These are phyloP conservation scores for Eucidaris tribuloides DNA, from an alignment of 35 echinoderm and acorn worm species.

Conservation along the genomic window DNA sequence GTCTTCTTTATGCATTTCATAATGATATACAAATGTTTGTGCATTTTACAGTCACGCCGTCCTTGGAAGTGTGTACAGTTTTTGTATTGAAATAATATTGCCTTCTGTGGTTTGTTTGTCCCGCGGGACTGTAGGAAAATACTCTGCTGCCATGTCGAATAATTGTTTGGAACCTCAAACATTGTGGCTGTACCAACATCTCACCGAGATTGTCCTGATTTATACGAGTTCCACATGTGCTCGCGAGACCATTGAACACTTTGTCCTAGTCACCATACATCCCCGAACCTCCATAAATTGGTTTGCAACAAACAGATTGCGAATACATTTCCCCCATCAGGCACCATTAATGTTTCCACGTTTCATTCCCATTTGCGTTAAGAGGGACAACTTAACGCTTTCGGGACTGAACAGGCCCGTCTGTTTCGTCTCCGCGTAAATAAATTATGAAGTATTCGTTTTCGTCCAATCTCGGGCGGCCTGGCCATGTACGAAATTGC, in stretches of 20 bases:
- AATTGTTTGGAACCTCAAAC: conserved; percentile 3
- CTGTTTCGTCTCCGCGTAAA: too few relatives aligned
- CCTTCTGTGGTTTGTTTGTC: too few relatives aligned
- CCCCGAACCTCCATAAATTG: conserved; percentile 18
- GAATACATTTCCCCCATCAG: conserved; percentile 27
- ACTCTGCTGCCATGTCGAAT: conserved; percentile 18
- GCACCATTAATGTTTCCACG: conserved; percentile 5
- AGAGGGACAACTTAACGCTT: too few relatives aligned
- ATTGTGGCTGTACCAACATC: background rate
- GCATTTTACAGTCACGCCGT: too few relatives aligned
- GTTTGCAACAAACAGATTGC: conserved; percentile 23
- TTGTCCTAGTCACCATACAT: background rate
- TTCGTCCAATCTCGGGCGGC: too few relatives aligned
- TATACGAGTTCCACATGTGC: conserved; percentile 4
- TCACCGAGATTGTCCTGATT: conserved; percentile 10
- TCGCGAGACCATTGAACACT: conserved; percentile 18
- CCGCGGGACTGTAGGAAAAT: conserved; percentile 11
- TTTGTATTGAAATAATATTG: too few relatives aligned
- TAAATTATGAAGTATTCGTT: too few relatives aligned
- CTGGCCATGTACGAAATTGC: too few relatives aligned
- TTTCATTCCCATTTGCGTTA: conserved; percentile 27
- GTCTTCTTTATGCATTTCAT: too few relatives aligned
- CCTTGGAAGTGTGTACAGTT: too few relatives aligned
- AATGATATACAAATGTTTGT: too few relatives aligned
- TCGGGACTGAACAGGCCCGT: too few relatives aligned